These are phyloP conservation scores for Galerucella nymphaeae DNA, from an alignment of 2,888 invertebrate genomes.

Conservation along the genomic window DNA sequence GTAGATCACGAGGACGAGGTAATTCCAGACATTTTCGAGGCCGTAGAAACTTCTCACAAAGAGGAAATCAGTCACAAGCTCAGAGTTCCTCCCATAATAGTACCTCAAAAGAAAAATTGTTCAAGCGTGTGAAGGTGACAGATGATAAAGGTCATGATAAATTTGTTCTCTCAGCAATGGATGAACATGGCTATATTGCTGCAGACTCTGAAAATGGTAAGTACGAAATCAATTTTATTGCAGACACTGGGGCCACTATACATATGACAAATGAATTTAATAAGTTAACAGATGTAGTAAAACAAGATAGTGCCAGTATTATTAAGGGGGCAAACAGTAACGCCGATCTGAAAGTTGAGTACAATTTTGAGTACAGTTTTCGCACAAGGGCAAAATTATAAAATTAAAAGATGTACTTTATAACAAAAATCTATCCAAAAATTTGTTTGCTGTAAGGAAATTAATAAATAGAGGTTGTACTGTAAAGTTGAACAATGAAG, in stretches of 20 bases:
- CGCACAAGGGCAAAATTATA: not conserved
- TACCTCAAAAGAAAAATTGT: not conserved
- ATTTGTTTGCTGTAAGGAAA: not conserved
- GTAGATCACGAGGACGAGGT: not conserved
- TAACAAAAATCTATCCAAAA: conserved; percentile 2
- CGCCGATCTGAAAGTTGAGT: not conserved
- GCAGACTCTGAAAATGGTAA: not conserved
- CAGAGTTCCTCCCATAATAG: conserved; percentile 2
- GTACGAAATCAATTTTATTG: not conserved
- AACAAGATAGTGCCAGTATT: not conserved
- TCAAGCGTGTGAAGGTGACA: not conserved
- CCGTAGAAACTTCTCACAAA: not conserved
- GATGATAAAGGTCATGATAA: not conserved
- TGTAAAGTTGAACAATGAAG: not conserved
- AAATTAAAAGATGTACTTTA: conserved; percentile 3
- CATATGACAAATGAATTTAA: conserved; percentile 1
- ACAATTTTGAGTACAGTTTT: not conserved
- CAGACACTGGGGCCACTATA: not conserved
- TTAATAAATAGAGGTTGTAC: conserved; percentile 3
- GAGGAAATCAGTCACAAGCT: not conserved
- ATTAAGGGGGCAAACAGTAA: conserved; percentile 2
- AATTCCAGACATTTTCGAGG: not conserved
- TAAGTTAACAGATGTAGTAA: not conserved
- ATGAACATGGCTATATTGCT: not conserved
- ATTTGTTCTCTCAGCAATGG: conserved; percentile 3